Evolutionary conservation across 2,797 vertebrate species (phyloP).

Genomic region (Vipera latastei): DNA sequence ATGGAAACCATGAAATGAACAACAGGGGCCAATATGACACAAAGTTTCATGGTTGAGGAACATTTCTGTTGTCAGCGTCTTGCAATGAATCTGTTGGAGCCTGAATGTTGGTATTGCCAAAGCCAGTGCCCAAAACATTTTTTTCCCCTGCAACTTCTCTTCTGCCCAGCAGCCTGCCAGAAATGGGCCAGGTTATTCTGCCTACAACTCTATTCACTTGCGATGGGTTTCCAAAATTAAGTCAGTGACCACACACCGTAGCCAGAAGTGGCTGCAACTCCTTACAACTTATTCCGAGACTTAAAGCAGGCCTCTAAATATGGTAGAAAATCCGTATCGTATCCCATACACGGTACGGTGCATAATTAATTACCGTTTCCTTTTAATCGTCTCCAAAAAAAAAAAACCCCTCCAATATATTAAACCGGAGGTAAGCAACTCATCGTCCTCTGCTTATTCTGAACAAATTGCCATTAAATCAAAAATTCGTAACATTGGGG

Average conservation of each 20-base stretch:
- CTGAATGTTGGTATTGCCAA: background rate
- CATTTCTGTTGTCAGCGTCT: background rate
- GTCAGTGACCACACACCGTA: background rate
- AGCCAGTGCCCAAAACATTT: background rate
- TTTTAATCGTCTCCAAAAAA: background rate
- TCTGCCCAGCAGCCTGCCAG: background rate
- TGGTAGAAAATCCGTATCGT: background rate
- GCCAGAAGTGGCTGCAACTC: background rate
- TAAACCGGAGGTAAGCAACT: background rate
- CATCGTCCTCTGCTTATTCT: background rate
- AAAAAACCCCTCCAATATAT: background rate
- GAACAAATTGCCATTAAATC: background rate
- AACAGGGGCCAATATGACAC: background rate
- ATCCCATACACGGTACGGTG: background rate
- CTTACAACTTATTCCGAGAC: background rate
- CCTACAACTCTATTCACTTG: too few relatives aligned
- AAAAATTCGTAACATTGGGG: background rate
- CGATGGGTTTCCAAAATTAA: background rate
- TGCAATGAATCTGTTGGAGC: background rate
- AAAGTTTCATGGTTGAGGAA: background rate
- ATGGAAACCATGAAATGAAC: conserved; percentile 11
- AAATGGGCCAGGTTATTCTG: background rate
- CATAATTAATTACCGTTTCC: too few relatives aligned
- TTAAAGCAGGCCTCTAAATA: background rate
- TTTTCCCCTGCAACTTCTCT: background rate